Base-by-base conservation (phyloP, 2,797 vertebrate species). In the Sphenopsis melanotis region DNA sequence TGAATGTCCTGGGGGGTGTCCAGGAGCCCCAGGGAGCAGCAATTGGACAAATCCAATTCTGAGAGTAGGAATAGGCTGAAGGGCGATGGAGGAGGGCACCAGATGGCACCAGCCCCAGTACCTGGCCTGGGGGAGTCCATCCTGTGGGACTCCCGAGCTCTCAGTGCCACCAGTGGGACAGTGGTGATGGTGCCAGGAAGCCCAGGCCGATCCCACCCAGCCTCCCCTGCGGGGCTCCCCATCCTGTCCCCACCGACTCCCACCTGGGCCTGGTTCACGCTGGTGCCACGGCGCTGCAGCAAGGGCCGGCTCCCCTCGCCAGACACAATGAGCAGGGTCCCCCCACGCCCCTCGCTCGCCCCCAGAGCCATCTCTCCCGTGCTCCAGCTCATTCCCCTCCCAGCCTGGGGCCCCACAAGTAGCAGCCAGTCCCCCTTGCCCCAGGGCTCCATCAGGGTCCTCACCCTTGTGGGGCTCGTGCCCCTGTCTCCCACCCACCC, bases 101-200 rank as follows among this genome's bases (percentile, higher is more conserved):
- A 0, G 26, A 26, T 4, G 10, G 15, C 32, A 55, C 15, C 0
- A 0, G 47, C 27, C 53, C 12, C 53, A 15, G 30, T 16, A 12
- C 15, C 46, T 30, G 37, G 37, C 37, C 37, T 10, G 5, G 12
- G 15, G 42, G 17, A 65, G 29, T n/a, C 16, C 1, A 18, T 5
- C 15, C 52, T 10, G 5, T 2, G 10, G 37, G 16, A 30, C 2
- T 12, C 6, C 34, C 0, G 0, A 53, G 47, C 26, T 23, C 22
- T 21, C 30, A 9, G 4, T 26, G 30, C 17, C 53, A 32, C 8
- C 46, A 66, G 34, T 1, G 1, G 30, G 46, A 27, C 9, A 5
- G 39, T 0, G 1, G 15, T 10, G 39, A 53, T 12, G 34, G 29
- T 7, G 24, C 24, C n/a, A 14, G n/a, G 39, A 59, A 8, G 5